A percentile compares a stretch with the other conserved stretches of the same genome.
Conservation (phyloP, 2,888 invertebrate genomes). For the Sialis fuliginosa region DNA sequence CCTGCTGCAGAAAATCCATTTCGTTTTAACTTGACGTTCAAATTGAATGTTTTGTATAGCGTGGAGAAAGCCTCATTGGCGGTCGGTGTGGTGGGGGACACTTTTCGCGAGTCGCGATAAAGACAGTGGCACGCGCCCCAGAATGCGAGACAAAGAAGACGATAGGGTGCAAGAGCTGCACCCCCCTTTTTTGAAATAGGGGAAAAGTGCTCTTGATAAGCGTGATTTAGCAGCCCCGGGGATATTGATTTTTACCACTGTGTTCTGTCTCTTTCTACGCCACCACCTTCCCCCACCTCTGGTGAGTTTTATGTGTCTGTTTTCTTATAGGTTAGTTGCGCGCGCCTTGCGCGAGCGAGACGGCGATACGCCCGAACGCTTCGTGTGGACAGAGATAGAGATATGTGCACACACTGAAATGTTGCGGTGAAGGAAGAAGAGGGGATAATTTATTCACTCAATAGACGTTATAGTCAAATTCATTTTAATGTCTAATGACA, state of each 20-base stretch:
- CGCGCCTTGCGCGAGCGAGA: conserved; percentile 18
- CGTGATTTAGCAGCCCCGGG: conserved; percentile 64
- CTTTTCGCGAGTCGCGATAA: conserved; percentile 14
- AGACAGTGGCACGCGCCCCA: conserved; percentile 26
- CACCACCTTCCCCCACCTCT: conserved; percentile 24
- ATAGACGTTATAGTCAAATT: conserved; percentile 5
- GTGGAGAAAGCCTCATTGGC: conserved; percentile 16
- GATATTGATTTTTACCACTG: conserved; percentile 33
- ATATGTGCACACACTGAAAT: conserved; percentile 23
- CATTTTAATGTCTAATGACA: conserved; percentile 6
- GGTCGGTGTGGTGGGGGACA: conserved; percentile 18
- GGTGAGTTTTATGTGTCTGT: conserved; percentile 30
- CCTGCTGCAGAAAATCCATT: conserved; percentile 35
- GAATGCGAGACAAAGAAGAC: conserved; percentile 21
- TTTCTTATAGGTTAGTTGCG: conserved; percentile 30
- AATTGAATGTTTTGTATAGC: conserved; percentile 38
- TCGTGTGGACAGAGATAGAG: conserved; percentile 19
- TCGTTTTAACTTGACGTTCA: conserved; percentile 38
- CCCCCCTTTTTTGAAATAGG: conserved; percentile 13
- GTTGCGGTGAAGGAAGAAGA: background rate
- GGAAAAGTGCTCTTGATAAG: conserved; percentile 34
- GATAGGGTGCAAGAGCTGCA: conserved; percentile 27
- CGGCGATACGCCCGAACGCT: conserved; percentile 15
- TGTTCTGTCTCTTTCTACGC: conserved; percentile 20
- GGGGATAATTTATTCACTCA: conserved; percentile 5